Conservation (phyloP, 2,797 vertebrate genomes). For the Simalia tracyae region DNA sequence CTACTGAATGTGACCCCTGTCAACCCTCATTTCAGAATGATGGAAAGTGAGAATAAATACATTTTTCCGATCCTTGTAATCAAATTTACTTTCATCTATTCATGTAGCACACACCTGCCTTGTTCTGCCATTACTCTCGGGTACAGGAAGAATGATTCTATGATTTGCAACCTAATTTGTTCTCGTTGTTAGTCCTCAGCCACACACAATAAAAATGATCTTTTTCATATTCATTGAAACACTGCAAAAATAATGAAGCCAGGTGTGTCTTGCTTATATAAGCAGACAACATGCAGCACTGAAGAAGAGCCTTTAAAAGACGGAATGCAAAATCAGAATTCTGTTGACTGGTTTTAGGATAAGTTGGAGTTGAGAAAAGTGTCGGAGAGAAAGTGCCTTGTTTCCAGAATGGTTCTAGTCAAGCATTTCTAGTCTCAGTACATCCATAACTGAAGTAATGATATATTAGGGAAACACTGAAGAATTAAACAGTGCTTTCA, state of each 20-base stretch:
- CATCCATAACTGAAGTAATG: neutral
- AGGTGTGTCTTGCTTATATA: neutral
- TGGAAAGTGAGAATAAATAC: conserved; percentile 20
- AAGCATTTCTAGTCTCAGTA: neutral
- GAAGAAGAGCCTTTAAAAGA: neutral
- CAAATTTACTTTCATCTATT: conserved; percentile 43
- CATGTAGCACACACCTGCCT: conserved; percentile 33
- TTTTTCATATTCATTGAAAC: conserved; percentile 32
- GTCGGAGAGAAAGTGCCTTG: neutral
- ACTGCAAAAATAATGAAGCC: conserved; percentile 37
- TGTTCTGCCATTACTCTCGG: conserved; percentile 18
- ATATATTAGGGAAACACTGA: neutral
- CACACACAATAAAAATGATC: conserved; percentile 21
- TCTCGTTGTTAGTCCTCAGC: conserved; percentile 39
- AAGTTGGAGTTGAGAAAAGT: neutral
- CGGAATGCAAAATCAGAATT: neutral
- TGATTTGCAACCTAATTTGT: conserved; percentile 47
- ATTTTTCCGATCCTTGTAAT: conserved; percentile 4
- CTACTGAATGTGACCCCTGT: neutral
- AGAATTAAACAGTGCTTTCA: neutral
- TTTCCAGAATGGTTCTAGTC: neutral
- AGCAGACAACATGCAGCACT: neutral
- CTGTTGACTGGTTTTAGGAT: neutral
- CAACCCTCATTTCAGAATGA: neutral
- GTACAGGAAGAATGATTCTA: neutral